Conservation (phyloP, 1,140 invertebrate species). For the Mactra quadrangularis region DNA sequence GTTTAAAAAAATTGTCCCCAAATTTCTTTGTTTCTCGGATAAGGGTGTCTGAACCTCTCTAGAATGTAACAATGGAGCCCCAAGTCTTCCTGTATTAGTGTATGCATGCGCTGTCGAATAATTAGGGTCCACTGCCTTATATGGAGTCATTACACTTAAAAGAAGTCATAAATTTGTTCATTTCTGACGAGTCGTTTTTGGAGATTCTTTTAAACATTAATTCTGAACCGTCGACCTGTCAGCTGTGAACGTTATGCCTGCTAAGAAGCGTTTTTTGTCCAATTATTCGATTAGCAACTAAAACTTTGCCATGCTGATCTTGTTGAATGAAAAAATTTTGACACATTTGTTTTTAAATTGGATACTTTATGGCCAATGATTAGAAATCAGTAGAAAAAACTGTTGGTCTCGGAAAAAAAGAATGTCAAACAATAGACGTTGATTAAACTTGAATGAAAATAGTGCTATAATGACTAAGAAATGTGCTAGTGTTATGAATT, state of each 20-base stretch:
- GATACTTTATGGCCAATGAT: conserved; percentile 33
- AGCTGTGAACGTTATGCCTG: conserved; percentile 8
- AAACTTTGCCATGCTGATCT: conserved; percentile 20
- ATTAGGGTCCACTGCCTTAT: conserved; percentile 34
- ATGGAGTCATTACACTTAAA: conserved; percentile 34
- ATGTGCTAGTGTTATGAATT: too few relatives aligned
- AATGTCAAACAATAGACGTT: not conserved
- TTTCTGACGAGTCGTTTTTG: conserved; percentile 19
- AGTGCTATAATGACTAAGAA: not conserved
- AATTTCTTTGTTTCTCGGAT: conserved; percentile 14
- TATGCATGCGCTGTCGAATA: conserved; percentile 32
- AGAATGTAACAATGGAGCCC: conserved; percentile 13
- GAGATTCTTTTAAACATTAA: conserved; percentile 27
- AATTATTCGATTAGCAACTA: not conserved
- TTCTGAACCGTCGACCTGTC: conserved; percentile 21
- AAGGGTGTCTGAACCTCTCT: too few relatives aligned
- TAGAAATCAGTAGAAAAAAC: conserved; percentile 1
- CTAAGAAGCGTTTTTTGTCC: conserved; percentile 29
- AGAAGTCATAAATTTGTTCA: conserved; percentile 37
- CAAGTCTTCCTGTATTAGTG: conserved; percentile 2
- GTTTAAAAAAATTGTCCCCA: too few relatives aligned
- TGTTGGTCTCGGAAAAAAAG: not conserved
- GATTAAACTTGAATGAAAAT: conserved; percentile 1
- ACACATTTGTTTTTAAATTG: conserved; percentile 48
- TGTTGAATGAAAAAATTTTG: conserved; percentile 43